Percentiles rank a stretch among this genome's conserved stretches.
Conservation (phyloP, 2,797 vertebrate genomes). For the Dermochelys coriacea region DNA sequence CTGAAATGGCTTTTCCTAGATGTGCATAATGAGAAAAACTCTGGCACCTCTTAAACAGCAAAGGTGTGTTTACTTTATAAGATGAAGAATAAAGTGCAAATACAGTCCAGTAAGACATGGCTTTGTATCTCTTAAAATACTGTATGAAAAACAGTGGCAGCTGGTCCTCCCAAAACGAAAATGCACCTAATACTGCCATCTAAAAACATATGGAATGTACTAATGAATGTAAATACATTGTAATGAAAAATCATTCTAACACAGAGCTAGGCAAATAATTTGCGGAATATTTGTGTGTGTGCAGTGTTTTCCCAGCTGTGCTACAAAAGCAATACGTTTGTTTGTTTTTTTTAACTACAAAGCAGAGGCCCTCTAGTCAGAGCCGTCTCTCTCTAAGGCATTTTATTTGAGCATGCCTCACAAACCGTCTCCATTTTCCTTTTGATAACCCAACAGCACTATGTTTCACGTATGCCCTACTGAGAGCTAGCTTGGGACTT, state of each 20-base stretch:
- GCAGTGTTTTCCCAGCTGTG: neutral
- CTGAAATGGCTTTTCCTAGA: conserved; percentile 48
- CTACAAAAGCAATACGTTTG: conserved; percentile 6
- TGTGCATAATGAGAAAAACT: neutral
- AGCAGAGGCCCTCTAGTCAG: conserved; percentile 20
- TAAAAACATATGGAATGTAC: neutral
- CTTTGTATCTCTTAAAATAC: neutral
- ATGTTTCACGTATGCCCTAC: neutral
- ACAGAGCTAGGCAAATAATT: conserved; percentile 54
- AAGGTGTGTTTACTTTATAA: neutral
- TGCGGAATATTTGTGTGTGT: neutral
- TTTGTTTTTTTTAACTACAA: neutral
- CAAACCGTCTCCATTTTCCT: neutral
- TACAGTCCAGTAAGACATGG: neutral
- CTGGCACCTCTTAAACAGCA: neutral
- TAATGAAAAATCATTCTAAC: conserved; percentile 43
- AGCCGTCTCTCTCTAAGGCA: neutral
- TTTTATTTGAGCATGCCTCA: neutral
- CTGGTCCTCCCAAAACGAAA: conserved; percentile 21
- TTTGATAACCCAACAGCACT: neutral
- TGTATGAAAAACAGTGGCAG: neutral
- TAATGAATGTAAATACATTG: conserved; percentile 52
- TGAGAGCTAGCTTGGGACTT: neutral
- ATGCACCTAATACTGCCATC: conserved; percentile 32
- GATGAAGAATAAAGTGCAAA: neutral